A percentile compares a stretch with the other conserved stretches of the same genome.
Conservation (phyloP, 2,113 vertebrate species). For the Sisor rabdophorus region DNA sequence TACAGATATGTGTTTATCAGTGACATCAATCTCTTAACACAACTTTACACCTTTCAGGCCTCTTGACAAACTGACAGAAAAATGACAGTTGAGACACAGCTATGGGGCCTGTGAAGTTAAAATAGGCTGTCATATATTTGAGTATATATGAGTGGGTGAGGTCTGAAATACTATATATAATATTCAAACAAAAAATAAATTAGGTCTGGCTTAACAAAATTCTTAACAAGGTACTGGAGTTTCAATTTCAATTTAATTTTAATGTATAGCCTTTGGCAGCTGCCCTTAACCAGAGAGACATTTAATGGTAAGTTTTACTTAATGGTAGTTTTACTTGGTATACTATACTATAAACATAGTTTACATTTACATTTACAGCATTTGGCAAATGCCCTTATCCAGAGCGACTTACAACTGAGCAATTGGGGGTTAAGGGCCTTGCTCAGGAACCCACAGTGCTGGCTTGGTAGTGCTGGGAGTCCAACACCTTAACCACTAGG, state of each 20-base stretch:
- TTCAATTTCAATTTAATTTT: background rate
- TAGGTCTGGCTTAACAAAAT: background rate
- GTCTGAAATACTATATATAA: constrained; percentile 41
- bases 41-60: constrained; percentile 35
- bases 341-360: too few relatives aligned
- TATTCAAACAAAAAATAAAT: constrained; percentile 14
- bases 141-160: constrained; percentile 27
- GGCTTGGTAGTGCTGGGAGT: too few relatives aligned
- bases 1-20: background rate
- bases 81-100: constrained; percentile 36
- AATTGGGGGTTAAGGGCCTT: too few relatives aligned
- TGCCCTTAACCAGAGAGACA: too few relatives aligned
- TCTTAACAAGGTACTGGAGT: background rate
- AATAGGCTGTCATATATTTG: constrained; percentile 28
- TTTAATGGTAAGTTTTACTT: too few relatives aligned
- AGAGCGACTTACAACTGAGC: too few relatives aligned
- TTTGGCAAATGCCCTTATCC: too few relatives aligned
- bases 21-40: constrained; percentile 33
- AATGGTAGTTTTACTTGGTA: too few relatives aligned
- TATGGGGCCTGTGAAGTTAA: constrained; percentile 11
- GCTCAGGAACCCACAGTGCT: too few relatives aligned
- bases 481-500: too few relatives aligned
- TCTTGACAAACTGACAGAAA: constrained; percentile 36
- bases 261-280: too few relatives aligned
- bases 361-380: too few relatives aligned